These are phyloP conservation scores for Sphaerophoria rueppellii DNA, from an alignment of 2,888 invertebrate genomes.

Conservation along the genomic window DNA sequence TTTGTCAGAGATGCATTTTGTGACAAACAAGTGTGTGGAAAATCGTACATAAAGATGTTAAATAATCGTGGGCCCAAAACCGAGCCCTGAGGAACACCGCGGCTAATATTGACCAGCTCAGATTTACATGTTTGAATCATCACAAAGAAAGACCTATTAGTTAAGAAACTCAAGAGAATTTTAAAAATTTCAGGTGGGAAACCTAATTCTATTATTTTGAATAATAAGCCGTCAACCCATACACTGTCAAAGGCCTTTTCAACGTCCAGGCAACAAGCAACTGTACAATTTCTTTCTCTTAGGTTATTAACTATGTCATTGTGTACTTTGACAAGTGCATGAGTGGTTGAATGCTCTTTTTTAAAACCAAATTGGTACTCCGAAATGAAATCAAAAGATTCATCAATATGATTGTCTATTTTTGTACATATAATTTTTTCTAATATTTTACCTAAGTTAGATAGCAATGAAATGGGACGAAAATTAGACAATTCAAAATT, in stretches of 20 bases:
- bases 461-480: constrained; percentile 31
- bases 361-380: constrained; percentile 30
- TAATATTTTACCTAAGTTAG: constrained; percentile 24
- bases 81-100: not conserved
- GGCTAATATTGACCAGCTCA: not conserved
- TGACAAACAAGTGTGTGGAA: no score
- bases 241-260: constrained; percentile 33
- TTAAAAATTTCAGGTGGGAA: constrained; percentile 4
- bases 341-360: constrained; percentile 1
- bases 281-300: constrained; percentile 29
- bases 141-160: constrained; percentile 1
- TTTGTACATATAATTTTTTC: constrained; percentile 19
- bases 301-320: constrained; percentile 1
- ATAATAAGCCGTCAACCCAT: constrained; percentile 18
- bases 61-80: not conserved
- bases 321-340: constrained; percentile 5
- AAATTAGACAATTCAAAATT: constrained; percentile 11
- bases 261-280: constrained; percentile 20
- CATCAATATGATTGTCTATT: not conserved
- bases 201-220: not conserved
- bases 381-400: constrained; percentile 12
- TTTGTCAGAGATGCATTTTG: no score
- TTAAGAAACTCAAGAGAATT: constrained; percentile 6
- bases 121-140: constrained; percentile 3
- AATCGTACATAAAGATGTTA: not conserved